Conservation (phyloP, 1,140 invertebrate species). For the Drosophila miranda region DNA sequence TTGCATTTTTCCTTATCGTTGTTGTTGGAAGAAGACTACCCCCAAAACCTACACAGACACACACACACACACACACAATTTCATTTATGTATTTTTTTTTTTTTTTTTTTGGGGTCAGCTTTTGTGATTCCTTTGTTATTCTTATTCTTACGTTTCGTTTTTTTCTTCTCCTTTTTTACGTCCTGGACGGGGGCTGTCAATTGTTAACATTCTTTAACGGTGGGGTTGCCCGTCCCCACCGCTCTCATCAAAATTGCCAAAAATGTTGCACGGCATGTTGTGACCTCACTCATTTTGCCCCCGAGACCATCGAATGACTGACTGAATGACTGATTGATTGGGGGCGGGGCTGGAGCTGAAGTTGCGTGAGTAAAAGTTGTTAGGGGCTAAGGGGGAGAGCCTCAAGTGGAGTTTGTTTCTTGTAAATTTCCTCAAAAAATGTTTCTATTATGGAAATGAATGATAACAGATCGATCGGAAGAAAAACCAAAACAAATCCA, state of each 20-base stretch:
- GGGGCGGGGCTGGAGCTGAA: conserved; percentile 11
- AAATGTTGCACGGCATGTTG: conserved; percentile 48
- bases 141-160: conserved; percentile 26
- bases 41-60: neutral
- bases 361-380: conserved; percentile 47
- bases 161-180: conserved; percentile 33
- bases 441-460: conserved; percentile 47
- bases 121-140: conserved; percentile 29
- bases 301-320: conserved; percentile 33
- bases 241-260: conserved; percentile 10
- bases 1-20: conserved; percentile 54
- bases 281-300: conserved; percentile 32
- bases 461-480: conserved; percentile 1
- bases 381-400: neutral
- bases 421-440: conserved; percentile 18
- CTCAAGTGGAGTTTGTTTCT: neutral
- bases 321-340: conserved; percentile 66
- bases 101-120: conserved; percentile 23
- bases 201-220: conserved; percentile 36
- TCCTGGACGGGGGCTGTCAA: conserved; percentile 44
- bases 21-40: too few species aligned
- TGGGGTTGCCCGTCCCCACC: neutral
- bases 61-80: neutral
- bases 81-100: conserved; percentile 13
- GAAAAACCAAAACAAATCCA: too few species aligned